A percentile compares a stretch with the other conserved stretches of the same genome.
Conservation (phyloP, 2,797 vertebrate species). For the Pogonophryne albipinna region DNA sequence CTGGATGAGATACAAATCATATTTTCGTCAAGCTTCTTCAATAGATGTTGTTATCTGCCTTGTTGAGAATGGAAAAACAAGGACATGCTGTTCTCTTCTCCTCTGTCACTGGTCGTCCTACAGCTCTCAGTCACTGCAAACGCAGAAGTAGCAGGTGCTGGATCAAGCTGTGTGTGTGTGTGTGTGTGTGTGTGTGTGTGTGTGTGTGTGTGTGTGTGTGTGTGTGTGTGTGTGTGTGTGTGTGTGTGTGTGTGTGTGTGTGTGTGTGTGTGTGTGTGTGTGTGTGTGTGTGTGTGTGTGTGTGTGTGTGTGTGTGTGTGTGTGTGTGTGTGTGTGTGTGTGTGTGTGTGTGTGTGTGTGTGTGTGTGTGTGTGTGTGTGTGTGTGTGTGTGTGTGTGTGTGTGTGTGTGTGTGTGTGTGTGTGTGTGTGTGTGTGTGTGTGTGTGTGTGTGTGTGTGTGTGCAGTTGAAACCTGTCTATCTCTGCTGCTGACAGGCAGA, state of each 20-base stretch:
- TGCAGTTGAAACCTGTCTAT: conserved; percentile 8
- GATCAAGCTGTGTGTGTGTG: conserved; percentile 32
- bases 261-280: conserved; percentile 13
- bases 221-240: conserved; percentile 11
- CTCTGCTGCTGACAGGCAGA: conserved; percentile 32
- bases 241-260: conserved; percentile 12
- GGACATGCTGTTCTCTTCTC: conserved; percentile 49
- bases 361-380: conserved; percentile 17
- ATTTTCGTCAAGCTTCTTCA: conserved; percentile 13
- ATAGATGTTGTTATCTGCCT: conserved; percentile 26
- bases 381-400: conserved; percentile 21
- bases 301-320: conserved; percentile 12
- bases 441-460: conserved; percentile 13
- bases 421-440: conserved; percentile 18
- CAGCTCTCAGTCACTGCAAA: conserved; percentile 34
- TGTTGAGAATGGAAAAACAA: conserved; percentile 42
- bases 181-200: conserved; percentile 12
- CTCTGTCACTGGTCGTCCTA: conserved; percentile 53
- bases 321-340: conserved; percentile 13
- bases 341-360: conserved; percentile 11
- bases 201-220: conserved; percentile 13
- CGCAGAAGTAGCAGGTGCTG: conserved; percentile 48
- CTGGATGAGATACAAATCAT: conserved; percentile 11
- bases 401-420: conserved; percentile 21
- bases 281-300: conserved; percentile 11